A percentile compares a stretch with the other conserved stretches of the same genome.
Evolutionary conservation across 2,888 invertebrate species (phyloP).

Genomic region (Sinhomidia bicolor): DNA sequence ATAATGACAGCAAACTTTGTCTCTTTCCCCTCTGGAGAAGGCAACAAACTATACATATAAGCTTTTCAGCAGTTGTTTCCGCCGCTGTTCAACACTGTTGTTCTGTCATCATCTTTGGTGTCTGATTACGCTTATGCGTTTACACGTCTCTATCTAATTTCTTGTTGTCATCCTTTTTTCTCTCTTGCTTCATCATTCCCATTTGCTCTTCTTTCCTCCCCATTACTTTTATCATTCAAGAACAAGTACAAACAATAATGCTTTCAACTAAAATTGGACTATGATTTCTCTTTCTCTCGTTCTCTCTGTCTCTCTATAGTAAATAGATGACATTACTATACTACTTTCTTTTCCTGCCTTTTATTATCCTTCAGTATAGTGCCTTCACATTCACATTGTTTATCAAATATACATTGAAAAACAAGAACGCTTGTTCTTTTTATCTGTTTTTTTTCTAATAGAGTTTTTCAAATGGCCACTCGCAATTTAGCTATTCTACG

Average conservation of each 20-base stretch:
- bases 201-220: background rate
- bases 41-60: no score
- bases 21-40: no score
- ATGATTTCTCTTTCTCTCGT: background rate
- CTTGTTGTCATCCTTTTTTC: background rate
- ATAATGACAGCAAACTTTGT: conserved; percentile 9
- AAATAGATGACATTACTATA: background rate
- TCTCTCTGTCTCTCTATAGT: background rate
- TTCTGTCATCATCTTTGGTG: conserved; percentile 17
- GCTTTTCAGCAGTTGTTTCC: no score
- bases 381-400: no score
- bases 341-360: background rate
- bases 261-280: background rate
- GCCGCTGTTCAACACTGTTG: background rate
- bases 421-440: no score
- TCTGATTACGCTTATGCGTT: conserved; percentile 34
- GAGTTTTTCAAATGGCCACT: no score
- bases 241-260: background rate
- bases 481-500: no score
- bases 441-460: no score
- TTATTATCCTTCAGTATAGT: no score
- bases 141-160: conserved; percentile 1
- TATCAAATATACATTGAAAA: no score
- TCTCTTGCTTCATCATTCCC: background rate
- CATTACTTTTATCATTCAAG: background rate